Conservation (phyloP, 1,140 invertebrate species). For the Druon quercuslanigerum region DNA sequence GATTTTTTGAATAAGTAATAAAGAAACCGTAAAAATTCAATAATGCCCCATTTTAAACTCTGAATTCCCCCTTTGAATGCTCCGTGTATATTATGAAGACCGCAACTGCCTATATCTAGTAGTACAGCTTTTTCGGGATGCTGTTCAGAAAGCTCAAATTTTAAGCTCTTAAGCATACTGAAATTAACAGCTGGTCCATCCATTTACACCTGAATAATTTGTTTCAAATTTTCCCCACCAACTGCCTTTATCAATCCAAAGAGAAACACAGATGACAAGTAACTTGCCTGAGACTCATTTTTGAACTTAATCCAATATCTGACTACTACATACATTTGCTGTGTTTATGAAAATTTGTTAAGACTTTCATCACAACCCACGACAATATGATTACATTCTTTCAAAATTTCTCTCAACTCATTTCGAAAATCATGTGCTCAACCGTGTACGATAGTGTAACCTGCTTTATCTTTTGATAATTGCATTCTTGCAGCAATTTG, state of each 20-base stretch:
- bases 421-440: conserved; percentile 40
- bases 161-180: not conserved
- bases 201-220: conserved; percentile 44
- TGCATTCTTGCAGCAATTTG: too few species aligned
- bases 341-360: conserved; percentile 44
- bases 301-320: conserved; percentile 37
- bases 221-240: conserved; percentile 29
- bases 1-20: conserved; percentile 40
- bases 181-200: conserved; percentile 47
- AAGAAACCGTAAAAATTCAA: conserved; percentile 13
- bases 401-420: conserved; percentile 35
- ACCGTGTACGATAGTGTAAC: conserved; percentile 33
- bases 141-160: not conserved
- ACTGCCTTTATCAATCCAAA: conserved; percentile 34
- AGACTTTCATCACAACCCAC: conserved; percentile 44
- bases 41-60: conserved; percentile 19
- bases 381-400: conserved; percentile 31
- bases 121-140: conserved; percentile 33
- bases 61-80: conserved; percentile 38
- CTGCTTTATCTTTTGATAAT: too few species aligned
- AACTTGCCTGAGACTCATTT: conserved; percentile 34
- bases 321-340: conserved; percentile 44
- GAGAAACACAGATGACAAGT: conserved; percentile 44
- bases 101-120: conserved; percentile 44
- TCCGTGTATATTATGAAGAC: conserved; percentile 37